A percentile compares a stretch with the other conserved stretches of the same genome.
Evolutionary conservation across 2,888 invertebrate genomes (phyloP).

Genomic region (Schrankia costaestrigalis): DNA sequence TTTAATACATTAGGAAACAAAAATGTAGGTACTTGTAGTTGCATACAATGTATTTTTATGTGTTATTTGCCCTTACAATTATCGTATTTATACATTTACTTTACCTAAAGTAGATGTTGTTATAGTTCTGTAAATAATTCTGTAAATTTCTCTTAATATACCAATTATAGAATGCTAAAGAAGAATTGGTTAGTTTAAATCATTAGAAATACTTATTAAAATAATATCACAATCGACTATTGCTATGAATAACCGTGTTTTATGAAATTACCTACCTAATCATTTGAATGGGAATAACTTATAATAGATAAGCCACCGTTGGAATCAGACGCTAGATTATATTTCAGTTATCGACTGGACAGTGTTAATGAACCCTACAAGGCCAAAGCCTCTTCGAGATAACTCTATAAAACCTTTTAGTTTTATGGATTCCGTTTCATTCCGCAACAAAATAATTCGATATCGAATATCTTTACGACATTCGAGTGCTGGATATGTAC

Average conservation of each 20-base stretch:
- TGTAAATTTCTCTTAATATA: no score
- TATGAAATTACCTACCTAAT: no score
- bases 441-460: constrained; percentile 66
- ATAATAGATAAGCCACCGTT: constrained; percentile 48
- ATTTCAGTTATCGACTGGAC: constrained; percentile 60
- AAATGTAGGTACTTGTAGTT: no score
- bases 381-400: constrained; percentile 67
- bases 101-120: no score
- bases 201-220: not conserved
- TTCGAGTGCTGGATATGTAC: constrained; percentile 51
- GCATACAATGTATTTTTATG: no score
- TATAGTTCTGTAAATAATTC: no score
- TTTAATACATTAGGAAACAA: no score
- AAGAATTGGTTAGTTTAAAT: no score
- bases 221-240: not conserved
- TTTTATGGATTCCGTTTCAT: constrained; percentile 69
- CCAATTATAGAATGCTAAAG: no score
- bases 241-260: not conserved
- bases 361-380: constrained; percentile 73
- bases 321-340: constrained; percentile 68
- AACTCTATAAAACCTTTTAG: constrained; percentile 76
- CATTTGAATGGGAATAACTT: constrained; percentile 20
- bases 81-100: no score
- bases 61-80: no score
- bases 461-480: constrained; percentile 71